A percentile compares a stretch with the other conserved stretches of the same genome.
Evolutionary conservation across 2,888 invertebrate genomes (phyloP).

Genomic region (Drosophila gaucha): DNA sequence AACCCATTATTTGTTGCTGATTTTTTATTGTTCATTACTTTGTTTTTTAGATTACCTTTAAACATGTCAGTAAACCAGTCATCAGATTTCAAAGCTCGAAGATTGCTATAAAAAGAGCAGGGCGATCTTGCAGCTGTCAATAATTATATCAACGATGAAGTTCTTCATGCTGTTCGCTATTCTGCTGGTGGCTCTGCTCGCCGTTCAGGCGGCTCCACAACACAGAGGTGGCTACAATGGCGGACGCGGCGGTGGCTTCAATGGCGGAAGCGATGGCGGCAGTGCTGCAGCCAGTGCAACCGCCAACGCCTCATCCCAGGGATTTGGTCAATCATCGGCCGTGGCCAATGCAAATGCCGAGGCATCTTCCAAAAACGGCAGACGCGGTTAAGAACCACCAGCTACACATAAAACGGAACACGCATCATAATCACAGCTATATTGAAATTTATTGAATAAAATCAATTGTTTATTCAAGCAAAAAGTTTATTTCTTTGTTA

Average conservation of each 20-base stretch:
- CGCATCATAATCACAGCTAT: not conserved
- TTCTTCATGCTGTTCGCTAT: conserved; percentile 61
- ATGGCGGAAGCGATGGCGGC: no score
- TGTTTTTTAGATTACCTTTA: conserved; percentile 5
- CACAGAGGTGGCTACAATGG: not conserved
- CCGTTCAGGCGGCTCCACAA: conserved; percentile 46
- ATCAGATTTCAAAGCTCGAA: not conserved
- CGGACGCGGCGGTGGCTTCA: not conserved
- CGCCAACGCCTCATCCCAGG: conserved; percentile 7
- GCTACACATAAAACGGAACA: not conserved
- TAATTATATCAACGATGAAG: conserved; percentile 53
- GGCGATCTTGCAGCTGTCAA: conserved; percentile 36
- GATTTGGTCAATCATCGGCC: not conserved
- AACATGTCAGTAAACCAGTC: conserved; percentile 40
- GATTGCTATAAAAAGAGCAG: conserved; percentile 39
- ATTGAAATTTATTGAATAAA: conserved; percentile 3
- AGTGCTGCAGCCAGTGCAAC: conserved; percentile 1
- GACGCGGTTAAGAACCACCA: not conserved
- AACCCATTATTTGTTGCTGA: not conserved
- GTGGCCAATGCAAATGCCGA: conserved; percentile 3
- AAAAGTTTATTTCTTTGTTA: not conserved
- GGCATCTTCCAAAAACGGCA: not conserved
- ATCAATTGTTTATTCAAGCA: not conserved
- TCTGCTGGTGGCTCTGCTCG: conserved; percentile 53
- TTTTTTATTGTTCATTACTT: not conserved